Evolutionary conservation across 2,797 vertebrate genomes (phyloP).

Genomic region (Protosalanx chinensis): DNA sequence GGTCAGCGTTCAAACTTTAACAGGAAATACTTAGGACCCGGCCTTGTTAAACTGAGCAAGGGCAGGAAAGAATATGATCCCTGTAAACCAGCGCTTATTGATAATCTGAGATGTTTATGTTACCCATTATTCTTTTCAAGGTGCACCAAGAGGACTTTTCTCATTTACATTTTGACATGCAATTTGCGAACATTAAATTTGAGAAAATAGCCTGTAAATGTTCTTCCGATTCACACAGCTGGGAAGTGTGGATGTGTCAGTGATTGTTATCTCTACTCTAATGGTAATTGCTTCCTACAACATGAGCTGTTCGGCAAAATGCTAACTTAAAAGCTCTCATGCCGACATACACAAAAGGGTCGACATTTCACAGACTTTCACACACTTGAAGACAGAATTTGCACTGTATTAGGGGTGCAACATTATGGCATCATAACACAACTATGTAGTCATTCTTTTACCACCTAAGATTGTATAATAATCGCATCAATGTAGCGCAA

Average conservation of each 20-base stretch:
- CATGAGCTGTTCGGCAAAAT: slow-evolving; percentile 56
- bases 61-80: slow-evolving; percentile 14
- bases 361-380: slow-evolving; percentile 48
- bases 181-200: slow-evolving; percentile 33
- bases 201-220: slow-evolving; percentile 46
- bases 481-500: too few species aligned
- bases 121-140: slow-evolving; percentile 20
- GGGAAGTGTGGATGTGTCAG: slow-evolving; percentile 56
- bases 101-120: slow-evolving; percentile 16
- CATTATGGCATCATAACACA: too few species aligned
- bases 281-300: slow-evolving; percentile 65
- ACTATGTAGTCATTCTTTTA: too few species aligned
- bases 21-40: slow-evolving; percentile 23
- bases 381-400: slow-evolving; percentile 11
- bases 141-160: slow-evolving; percentile 20
- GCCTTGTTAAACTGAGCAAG: neutral
- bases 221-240: slow-evolving; percentile 42
- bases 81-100: slow-evolving; percentile 17
- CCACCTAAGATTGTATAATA: too few species aligned
- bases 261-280: slow-evolving; percentile 65
- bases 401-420: too few species aligned
- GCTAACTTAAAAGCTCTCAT: slow-evolving; percentile 54
- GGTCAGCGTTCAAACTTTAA: slow-evolving; percentile 68
- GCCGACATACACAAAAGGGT: slow-evolving; percentile 51
- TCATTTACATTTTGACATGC: slow-evolving; percentile 28